Percentiles rank a stretch among this genome's conserved stretches.
Conservation (phyloP, 2,888 invertebrate genomes). For the Automeris io region DNA sequence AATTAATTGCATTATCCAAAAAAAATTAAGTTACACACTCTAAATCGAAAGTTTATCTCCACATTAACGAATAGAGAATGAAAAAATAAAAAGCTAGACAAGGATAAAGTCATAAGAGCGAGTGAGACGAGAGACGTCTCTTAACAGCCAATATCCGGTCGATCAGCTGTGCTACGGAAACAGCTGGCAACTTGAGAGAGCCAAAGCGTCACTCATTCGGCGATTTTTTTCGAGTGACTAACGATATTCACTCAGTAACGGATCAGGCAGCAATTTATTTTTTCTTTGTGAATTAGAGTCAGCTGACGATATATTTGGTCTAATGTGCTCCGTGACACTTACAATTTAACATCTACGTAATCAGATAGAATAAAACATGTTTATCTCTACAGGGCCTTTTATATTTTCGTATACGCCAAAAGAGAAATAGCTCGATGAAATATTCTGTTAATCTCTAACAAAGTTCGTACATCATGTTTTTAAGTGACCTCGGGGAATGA, state of each 20-base stretch:
- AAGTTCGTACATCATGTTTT: too few species aligned
- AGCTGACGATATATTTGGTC: constrained; percentile 35
- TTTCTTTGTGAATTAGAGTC: constrained; percentile 33
- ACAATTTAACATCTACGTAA: too few species aligned
- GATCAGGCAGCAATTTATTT: constrained; percentile 30
- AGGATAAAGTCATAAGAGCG: constrained; percentile 29
- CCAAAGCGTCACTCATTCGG: constrained; percentile 47
- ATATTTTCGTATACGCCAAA: too few species aligned
- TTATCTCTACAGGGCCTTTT: too few species aligned
- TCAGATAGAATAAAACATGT: too few species aligned
- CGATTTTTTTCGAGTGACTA: constrained; percentile 51
- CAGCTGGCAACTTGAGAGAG: constrained; percentile 62
- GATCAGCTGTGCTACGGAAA: constrained; percentile 73
- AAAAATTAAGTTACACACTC: constrained; percentile 6
- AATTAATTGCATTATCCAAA: constrained; percentile 14
- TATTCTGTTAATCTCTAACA: too few species aligned
- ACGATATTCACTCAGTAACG: constrained; percentile 44
- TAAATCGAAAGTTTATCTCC: constrained; percentile 30
- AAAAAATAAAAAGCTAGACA: constrained; percentile 48
- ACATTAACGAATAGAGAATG: constrained; percentile 47
- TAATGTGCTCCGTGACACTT: too few species aligned
- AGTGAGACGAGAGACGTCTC: constrained; percentile 37
- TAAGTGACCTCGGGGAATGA: too few species aligned
- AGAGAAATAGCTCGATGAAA: too few species aligned
- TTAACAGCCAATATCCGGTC: constrained; percentile 73